phyloP scores from a whole-genome alignment of 2,888 invertebrate species.

The Drosophila monieri region DNA sequence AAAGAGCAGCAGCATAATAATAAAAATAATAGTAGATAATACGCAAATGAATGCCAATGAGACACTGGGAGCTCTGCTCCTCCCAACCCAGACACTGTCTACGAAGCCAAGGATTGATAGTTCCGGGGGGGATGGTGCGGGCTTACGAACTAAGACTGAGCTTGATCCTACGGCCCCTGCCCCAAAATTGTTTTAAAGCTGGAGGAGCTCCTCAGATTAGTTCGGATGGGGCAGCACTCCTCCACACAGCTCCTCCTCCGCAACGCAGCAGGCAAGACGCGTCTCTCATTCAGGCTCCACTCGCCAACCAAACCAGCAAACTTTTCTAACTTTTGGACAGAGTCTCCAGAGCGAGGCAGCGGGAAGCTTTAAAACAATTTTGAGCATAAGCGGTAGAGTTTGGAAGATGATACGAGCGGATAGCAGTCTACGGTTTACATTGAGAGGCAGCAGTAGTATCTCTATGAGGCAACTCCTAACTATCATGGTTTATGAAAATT shows the following conservation, averaged over 20 bases:
- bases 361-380: constrained; percentile 80
- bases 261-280: constrained; percentile 51
- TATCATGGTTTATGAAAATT: no score
- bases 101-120: constrained; percentile 5
- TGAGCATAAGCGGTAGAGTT: constrained; percentile 50
- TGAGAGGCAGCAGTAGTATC: constrained; percentile 17
- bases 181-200: constrained; percentile 75
- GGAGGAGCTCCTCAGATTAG: constrained; percentile 58
- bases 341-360: constrained; percentile 8
- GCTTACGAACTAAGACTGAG: constrained; percentile 41
- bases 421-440: constrained; percentile 21
- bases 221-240: constrained; percentile 17
- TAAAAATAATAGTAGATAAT: background rate
- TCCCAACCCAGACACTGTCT: constrained; percentile 14
- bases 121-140: no score
- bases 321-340: constrained; percentile 33
- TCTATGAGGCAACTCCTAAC: background rate
- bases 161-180: background rate
- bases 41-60: constrained; percentile 77
- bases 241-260: background rate
- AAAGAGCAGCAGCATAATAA: constrained; percentile 37
- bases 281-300: no score
- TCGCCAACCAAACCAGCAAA: constrained; percentile 80
- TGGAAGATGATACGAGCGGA: constrained; percentile 13
- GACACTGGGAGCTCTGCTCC: constrained; percentile 56